Base-by-base conservation (phyloP, 2,888 invertebrate species). In the Pristionchus japonicus region DNA sequence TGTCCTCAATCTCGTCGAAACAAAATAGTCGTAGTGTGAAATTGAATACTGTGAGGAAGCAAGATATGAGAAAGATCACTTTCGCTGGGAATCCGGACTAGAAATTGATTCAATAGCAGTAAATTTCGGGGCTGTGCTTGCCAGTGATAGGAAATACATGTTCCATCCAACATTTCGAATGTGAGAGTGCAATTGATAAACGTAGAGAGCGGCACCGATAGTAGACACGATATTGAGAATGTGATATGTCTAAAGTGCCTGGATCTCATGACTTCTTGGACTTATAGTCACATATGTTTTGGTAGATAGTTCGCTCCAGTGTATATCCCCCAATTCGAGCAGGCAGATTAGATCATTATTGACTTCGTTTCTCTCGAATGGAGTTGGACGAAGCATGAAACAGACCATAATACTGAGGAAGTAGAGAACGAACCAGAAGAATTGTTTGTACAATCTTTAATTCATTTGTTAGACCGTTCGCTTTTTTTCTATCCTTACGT, bases 101-200 rank as follows among this genome's bases (percentile, higher is more conserved):
- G 74, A 64, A 86, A 52, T 52, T 61, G 57, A 9, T 13, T 37
- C 37, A 34, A 34, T 57, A 4, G 20, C 0, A 23, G 34, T 20
- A 20, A 37, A 61, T 74, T 20, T 17, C 4, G 17, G 9, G 7
- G 13, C 3, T 11, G 6, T 23, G 82, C 94, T 96, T 95, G 98
- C 98, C 95, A 98, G 95, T 95, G 98, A 98, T 94, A 98, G 97
- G 89, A 98, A 96, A 95, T 98, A 99, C 97, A 98, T 97, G 93
- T 97, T 96, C 89, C 97, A 96, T 1, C 98, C 98, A 47, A 98
- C 96, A 95, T 98, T 98, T 91, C 97, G 96, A 0, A 93, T 93
- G 84, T 93, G 93, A n/a, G 89, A 88, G 15, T 89, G 88, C 88
- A 92, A 92, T 89, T 93, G 93, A 34, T 93, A 86, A 3, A 93